Evolutionary conservation across 2,888 invertebrate genomes (phyloP), one percentile per base, ranked within the genome.

Genomic region (Tholera decimalis): DNA sequence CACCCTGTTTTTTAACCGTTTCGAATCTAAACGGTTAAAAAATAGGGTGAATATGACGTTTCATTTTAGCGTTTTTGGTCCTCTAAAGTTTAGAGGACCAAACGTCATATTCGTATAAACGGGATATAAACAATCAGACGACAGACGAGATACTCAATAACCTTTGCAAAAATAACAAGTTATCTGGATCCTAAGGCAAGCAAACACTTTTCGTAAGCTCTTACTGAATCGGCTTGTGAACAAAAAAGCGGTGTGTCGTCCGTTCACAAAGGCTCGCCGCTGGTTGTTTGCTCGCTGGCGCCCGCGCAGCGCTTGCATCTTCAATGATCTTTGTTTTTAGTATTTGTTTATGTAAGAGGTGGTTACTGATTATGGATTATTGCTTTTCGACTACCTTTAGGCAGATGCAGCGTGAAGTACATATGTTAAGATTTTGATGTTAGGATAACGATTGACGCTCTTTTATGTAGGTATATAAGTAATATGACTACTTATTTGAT

Each of bases 201-300:
- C n/a, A 71, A 47, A 58, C 54, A 73, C 44, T 75, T 62, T 46
- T 20, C 54, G 33, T 59, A 49, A 57, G 35, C 67, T 73, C 26
- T 73, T 51, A 71, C 65, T 60, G 41, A 44, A 53, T 67, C 37
- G 43, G 50, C 24, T 15, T 44, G 49, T 24, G 47, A 37, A 64
- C 49, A 74, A 77, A 76, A 72, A 76, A 49, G 43, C 59, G 57
- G 54, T 58, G 56, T 76, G 57, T 73, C 80, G 74, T 68, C 80
- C 54, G 51, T 33, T 15, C 41, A 77, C 73, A 81, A 80, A 80
- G 82, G 59, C 15, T 13, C 54, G 51, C 66, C 65, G 58, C 64
- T 63, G 65, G 59, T 75, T 82, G 77, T 81, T 82, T 82, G 77
- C 65, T 30, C 44, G 47, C 57, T 79, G 81, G 79, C 82, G 77